Evolutionary conservation across 2,113 vertebrate genomes (phyloP), one percentile per base, ranked within the genome.

Genomic region (Lycocorax pyrrhopterus): DNA sequence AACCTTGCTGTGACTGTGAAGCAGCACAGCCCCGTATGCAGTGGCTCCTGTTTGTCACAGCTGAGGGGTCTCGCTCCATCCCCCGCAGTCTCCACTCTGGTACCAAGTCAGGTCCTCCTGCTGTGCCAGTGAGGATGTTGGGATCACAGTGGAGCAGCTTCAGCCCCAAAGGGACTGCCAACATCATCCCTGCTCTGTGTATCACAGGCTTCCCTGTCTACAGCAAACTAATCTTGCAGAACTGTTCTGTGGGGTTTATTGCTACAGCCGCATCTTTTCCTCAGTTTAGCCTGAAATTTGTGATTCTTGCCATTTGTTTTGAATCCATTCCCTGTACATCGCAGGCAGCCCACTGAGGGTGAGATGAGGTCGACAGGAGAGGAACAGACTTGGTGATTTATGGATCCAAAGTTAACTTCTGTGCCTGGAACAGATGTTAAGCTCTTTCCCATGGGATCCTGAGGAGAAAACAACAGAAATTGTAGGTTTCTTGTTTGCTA

Each of bases 41-140:
- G 35, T 0, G 47, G 32, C 56, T 53, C 20, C 37, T 10, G 32
- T 10, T 41, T 10, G 43, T 49, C 66, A 7, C 25, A 27, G 14
- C 6, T 25, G 0, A 19, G 19, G 25, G 60, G 3, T 19, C 46
- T 13, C 43, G 0, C 26, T 29, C 13, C 53, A 7, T 4, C 26
- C 18, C 22, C 83, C 21, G 39, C 44, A 47, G 63, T 5, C 35
- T 9, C 33, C 58, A 6, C 25, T 4, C 16, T 1, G 6, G n/a
- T 2, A 0, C 59, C 4, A 0, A 22, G 23, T 5, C 44, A 2
- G 2, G 0, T 10, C 10, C 26, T 15, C 20, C 77, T 7, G 29
- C 63, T 17, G 33, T 4, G 1, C 13, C 2, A 0, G 0, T 2
- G 19, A 16, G 87, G 12, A 4, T 13, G 22, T 1, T 8, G 49